Base-by-base conservation (phyloP, 2,888 invertebrate species). In the Catocala fraxini region DNA sequence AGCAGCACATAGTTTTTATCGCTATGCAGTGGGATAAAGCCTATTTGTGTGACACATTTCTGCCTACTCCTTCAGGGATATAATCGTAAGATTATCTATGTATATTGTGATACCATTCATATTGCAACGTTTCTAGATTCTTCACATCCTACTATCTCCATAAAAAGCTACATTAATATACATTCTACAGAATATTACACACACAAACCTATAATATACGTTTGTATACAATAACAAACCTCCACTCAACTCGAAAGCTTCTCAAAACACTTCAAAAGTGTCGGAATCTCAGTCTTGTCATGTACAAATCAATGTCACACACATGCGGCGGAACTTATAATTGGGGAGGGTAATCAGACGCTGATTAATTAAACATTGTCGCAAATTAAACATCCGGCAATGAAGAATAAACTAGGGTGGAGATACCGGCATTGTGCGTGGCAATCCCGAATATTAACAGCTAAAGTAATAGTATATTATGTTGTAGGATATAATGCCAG, bases 291-390 rank as follows among this genome's bases (percentile, higher is more conserved):
- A 51, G 55, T 53, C 48, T 55, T 51, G 49, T 67, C 72, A 73
- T 80, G 80, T 12, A 90, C 91, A 87, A 91, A 90, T 90, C 89
- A 89, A 89, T 89, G 93, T 90, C 92, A 83, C 46, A 59, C 81
- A 79, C 89, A 90, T 85, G 89, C 86, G 89, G 84, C 75, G 81
- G 68, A 88, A 91, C 84, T 91, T 92, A 90, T 92, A 92, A 93
- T 91, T 91, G 89, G 86, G 85, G 83, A 88, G 84, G 71, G 91
- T 89, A 91, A 93, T 93, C 92, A 92, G 91, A 91, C 92, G 89
- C 85, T 84, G 88, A 89, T 89, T 91, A 91, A 92, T 93, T 91
- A 91, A 89, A 92, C 89, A 89, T 79, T 90, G 92, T 91, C 91
- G 86, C 92, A 88, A 88, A 89, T 91, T 91, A 92, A 91, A 92